Conservation (phyloP, 2,797 vertebrate species). For the Clarias fuscus region DNA sequence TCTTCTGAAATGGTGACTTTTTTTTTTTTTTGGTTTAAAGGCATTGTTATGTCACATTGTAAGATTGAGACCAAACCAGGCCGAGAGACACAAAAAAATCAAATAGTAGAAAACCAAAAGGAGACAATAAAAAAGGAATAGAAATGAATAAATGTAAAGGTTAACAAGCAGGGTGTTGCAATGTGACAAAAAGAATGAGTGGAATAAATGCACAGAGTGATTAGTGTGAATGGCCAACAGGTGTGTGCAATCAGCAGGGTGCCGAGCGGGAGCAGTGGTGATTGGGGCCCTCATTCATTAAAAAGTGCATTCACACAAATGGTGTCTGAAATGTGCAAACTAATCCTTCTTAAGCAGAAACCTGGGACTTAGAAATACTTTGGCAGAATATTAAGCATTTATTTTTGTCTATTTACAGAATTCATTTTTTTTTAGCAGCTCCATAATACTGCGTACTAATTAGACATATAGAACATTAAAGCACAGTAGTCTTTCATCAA, state of each 20-base stretch:
- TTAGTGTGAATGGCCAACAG: neutral
- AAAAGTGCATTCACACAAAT: neutral
- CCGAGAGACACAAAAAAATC: neutral
- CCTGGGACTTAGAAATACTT: neutral
- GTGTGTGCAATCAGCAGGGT: neutral
- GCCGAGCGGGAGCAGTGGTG: neutral
- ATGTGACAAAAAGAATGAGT: neutral
- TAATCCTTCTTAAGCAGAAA: neutral
- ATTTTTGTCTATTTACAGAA: neutral
- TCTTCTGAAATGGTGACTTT: neutral
- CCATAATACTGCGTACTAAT: neutral
- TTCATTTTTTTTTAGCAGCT: neutral
- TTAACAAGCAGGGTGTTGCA: neutral
- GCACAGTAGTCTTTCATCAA: neutral
- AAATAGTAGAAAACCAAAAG: neutral
- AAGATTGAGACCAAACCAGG: neutral
- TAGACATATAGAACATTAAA: neutral
- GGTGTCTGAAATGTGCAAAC: neutral
- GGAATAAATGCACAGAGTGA: neutral
- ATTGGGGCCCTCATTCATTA: neutral
- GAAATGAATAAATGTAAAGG: neutral
- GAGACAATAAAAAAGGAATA: neutral
- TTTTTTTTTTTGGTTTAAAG: neutral
- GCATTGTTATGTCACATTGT: neutral
- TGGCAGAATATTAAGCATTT: neutral